Evolutionary conservation across 2,888 invertebrate species (phyloP).

Genomic region (Chalcosyrphus nemorum): DNA sequence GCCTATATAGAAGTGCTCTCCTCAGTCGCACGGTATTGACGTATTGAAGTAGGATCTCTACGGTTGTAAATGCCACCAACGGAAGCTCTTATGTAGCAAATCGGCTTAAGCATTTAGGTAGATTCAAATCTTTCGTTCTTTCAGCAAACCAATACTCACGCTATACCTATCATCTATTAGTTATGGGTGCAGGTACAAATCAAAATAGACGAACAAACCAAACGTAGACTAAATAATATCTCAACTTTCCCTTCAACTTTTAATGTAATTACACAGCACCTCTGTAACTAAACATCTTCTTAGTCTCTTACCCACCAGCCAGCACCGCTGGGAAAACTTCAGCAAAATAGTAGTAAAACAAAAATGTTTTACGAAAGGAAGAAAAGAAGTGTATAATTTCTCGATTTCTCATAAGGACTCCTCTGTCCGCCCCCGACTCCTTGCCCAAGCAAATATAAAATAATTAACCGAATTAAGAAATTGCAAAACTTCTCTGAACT

Average conservation of each 20-base stretch:
- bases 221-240: not conserved
- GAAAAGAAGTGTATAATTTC: not conserved
- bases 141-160: too few species aligned
- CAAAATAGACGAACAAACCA: too few species aligned
- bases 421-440: not conserved
- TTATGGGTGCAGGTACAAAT: too few species aligned
- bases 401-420: not conserved
- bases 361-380: not conserved
- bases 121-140: too few species aligned
- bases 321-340: conserved; percentile 4
- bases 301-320: not conserved
- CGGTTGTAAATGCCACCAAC: too few species aligned
- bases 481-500: conserved; percentile 71
- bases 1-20: too few species aligned
- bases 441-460: conserved; percentile 67
- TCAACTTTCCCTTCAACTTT: conserved; percentile 11
- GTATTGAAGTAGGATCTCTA: too few species aligned
- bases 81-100: too few species aligned
- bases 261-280: conserved; percentile 54
- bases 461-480: conserved; percentile 73
- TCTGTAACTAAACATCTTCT: conserved; percentile 8
- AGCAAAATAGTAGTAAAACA: not conserved
- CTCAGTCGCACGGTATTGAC: too few species aligned
- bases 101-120: too few species aligned
- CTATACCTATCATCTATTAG: too few species aligned